Percentiles rank a stretch among this genome's conserved stretches.
These are phyloP conservation scores for Ophioderma brevispina DNA, from an alignment of 35 echinoderm and acorn worm species.

Conservation along the genomic window DNA sequence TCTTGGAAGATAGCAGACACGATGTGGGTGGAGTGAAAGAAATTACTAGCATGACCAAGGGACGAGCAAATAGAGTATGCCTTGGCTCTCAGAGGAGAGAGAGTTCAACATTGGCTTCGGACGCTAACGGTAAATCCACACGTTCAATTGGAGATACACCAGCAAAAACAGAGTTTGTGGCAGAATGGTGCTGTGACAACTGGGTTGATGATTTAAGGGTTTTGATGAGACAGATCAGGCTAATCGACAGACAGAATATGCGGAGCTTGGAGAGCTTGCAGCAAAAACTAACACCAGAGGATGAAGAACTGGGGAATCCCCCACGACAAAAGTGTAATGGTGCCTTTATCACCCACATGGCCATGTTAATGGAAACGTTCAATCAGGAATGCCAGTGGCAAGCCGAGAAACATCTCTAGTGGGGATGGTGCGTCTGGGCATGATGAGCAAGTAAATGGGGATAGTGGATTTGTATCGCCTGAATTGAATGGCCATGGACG, in stretches of 20 bases:
- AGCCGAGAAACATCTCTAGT: background rate
- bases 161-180: background rate
- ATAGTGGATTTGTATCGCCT: background rate
- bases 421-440: background rate
- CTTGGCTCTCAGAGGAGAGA: conserved; percentile 58
- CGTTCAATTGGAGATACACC: background rate
- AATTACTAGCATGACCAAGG: conserved; percentile 72
- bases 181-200: background rate
- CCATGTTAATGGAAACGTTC: background rate
- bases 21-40: background rate
- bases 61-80: conserved; percentile 84
- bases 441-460: background rate
- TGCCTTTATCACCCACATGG: background rate
- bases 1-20: conserved; percentile 21
- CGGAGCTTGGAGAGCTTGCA: background rate
- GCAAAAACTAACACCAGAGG: background rate
- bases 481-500: background rate
- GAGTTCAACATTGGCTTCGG: background rate
- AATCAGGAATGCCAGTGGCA: background rate
- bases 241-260: background rate
- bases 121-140: background rate
- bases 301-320: background rate
- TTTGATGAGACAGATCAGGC: background rate
- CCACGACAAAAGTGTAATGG: background rate
- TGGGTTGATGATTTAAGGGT: background rate